These are phyloP conservation scores for Pangasianodon hypophthalmus DNA, from an alignment of 2,113 vertebrate genomes.

Conservation along the genomic window DNA sequence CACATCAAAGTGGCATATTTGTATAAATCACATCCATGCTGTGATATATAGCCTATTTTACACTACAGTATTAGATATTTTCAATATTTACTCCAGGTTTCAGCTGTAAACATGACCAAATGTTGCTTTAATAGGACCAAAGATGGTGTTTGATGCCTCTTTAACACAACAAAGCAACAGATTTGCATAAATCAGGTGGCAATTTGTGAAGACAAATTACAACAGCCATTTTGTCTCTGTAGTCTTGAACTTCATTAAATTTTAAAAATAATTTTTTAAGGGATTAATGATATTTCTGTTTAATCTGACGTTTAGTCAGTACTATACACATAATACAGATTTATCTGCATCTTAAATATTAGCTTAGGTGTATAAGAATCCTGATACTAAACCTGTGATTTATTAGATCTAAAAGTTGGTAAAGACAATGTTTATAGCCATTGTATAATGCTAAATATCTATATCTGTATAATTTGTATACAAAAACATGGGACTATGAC, in stretches of 20 bases:
- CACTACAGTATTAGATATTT: neutral
- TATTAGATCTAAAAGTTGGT: neutral
- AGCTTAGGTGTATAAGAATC: neutral
- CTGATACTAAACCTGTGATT: neutral
- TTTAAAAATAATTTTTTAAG: neutral
- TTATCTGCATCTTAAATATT: neutral
- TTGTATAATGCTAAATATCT: constrained; percentile 68
- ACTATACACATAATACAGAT: neutral
- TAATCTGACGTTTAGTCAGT: neutral
- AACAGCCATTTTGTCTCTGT: neutral
- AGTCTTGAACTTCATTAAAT: neutral
- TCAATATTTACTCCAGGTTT: neutral
- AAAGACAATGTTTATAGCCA: constrained; percentile 43
- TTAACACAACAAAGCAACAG: constrained; percentile 56
- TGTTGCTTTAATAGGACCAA: neutral
- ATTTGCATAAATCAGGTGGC: constrained; percentile 2
- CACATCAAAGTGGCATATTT: constrained; percentile 59
- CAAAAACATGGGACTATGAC: neutral
- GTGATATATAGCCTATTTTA: neutral
- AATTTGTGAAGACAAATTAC: neutral
- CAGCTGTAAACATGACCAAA: neutral
- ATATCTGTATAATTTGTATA: constrained; percentile 14
- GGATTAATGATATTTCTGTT: neutral
- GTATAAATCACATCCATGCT: constrained; percentile 19
- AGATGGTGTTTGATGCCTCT: neutral